Evolutionary conservation across 2,888 invertebrate species (phyloP), one percentile per base, ranked within the genome.

Genomic region (Dolomedes plantarius): DNA sequence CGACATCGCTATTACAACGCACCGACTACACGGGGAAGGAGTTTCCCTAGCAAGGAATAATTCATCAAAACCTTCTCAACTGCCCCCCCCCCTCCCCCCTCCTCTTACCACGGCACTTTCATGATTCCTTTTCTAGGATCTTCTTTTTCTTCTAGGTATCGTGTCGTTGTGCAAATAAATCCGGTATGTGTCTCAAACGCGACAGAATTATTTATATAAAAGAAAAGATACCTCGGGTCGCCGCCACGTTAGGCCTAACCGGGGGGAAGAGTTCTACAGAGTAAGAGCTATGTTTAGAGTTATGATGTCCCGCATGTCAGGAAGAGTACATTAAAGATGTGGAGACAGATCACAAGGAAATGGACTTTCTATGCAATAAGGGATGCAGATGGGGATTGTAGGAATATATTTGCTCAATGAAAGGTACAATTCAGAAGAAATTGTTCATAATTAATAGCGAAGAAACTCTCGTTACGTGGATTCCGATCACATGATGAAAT

Each of bases 91-190:
- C 79, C 50, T 32, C 50, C 64, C 62, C 36, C 36, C 36, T 31
- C 29, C 69, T 19, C 69, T 56, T 68, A 65, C 67, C 72, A 46
- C 74, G n/a, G n/a, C n/a, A n/a, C n/a, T n/a, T n/a, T n/a, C n/a
- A n/a, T n/a, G 65, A 73, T 81, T 69, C 74, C 56, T 46, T n/a
- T 68, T 71, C 32, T 71, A 27, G 23, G 11, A 23, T 73, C 56
- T 32, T 73, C 50, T 83, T 82, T 72, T 71, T 77, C 27, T 50
- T 19, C 23, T 69, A 19, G 41, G 65, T 62, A 32, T 29, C 28
- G 56, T 50, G 77, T 83, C 76, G 23, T 65, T 65, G 76, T 77
- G 83, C 76, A 83, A 83, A 83, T 83, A 83, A 83, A 83, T 83
- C 83, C 83, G 46, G 46, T 9, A 46, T 46, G 46, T 46, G 46